Conservation (phyloP, 2,797 vertebrate genomes). For the Steatocranus sp. region DNA sequence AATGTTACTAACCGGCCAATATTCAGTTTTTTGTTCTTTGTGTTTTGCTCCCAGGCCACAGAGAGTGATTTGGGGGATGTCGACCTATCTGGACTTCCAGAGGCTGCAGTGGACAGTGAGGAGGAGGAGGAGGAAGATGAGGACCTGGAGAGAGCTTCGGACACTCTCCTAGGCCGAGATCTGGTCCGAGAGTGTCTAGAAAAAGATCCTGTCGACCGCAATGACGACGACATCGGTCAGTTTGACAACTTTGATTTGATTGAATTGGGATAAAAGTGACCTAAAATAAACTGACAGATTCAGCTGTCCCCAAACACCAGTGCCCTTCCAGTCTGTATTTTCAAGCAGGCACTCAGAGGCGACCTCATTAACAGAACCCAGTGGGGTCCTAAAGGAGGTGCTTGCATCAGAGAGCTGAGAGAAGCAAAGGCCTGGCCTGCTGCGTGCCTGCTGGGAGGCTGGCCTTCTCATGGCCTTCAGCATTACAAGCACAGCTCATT, state of each 20-base stretch:
- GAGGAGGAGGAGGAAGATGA: conserved; percentile 97
- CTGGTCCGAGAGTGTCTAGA: conserved; percentile 95
- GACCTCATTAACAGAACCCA: conserved; percentile 50
- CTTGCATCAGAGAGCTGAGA: conserved; percentile 50
- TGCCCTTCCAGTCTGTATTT: conserved; percentile 40
- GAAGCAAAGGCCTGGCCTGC: conserved; percentile 25
- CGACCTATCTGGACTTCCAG: conserved; percentile 93
- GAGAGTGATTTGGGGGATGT: conserved; percentile 96
- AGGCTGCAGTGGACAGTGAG: conserved; percentile 94
- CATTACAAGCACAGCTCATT: background rate
- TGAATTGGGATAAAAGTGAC: background rate
- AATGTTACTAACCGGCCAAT: background rate
- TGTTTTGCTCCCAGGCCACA: conserved; percentile 79
- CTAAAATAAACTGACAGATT: background rate
- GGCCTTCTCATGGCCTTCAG: conserved; percentile 36
- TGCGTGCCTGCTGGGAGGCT: conserved; percentile 3
- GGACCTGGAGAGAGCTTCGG: conserved; percentile 89
- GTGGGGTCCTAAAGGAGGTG: conserved; percentile 38
- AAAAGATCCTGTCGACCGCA: conserved; percentile 93
- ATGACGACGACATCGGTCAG: conserved; percentile 94
- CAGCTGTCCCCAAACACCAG: conserved; percentile 12
- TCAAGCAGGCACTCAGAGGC: conserved; percentile 22
- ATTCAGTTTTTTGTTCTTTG: background rate
- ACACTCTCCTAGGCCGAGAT: conserved; percentile 87
- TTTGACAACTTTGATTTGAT: background rate